Evolutionary conservation across 1,140 invertebrate species (phyloP).

Genomic region (Euglossa dilemma): DNA sequence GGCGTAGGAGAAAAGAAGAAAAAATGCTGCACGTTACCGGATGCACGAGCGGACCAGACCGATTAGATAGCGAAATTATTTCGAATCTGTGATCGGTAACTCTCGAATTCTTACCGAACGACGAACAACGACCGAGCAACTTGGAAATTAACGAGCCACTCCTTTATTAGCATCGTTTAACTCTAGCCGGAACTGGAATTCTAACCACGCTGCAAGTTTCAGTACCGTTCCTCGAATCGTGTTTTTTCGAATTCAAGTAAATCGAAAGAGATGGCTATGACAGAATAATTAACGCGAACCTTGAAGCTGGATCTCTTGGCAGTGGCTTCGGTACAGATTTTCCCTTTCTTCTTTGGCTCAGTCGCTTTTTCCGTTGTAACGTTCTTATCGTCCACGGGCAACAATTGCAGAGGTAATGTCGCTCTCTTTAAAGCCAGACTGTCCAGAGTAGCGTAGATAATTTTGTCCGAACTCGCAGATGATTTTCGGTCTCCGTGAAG

Average conservation of each 20-base stretch:
- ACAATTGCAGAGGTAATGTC: conserved; percentile 73
- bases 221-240: no score
- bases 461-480: conserved; percentile 53
- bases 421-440: conserved; percentile 77
- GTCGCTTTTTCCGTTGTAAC: conserved; percentile 17
- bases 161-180: conserved; percentile 45
- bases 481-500: conserved; percentile 67
- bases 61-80: neutral
- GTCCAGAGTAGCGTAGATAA: conserved; percentile 76
- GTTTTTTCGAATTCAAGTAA: no score
- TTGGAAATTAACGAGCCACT: conserved; percentile 45
- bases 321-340: neutral
- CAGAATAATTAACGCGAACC: conserved; percentile 40
- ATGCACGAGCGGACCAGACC: neutral
- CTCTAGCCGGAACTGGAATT: conserved; percentile 13
- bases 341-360: conserved; percentile 51
- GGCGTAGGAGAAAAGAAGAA: no score
- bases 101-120: conserved; percentile 28
- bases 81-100: neutral
- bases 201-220: neutral
- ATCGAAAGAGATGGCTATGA: no score
- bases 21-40: neutral
- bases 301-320: conserved; percentile 17
- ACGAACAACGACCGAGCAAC: neutral
- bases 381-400: conserved; percentile 69